Conservation (phyloP, 2,113 vertebrate genomes). For the Lepus timidus region DNA sequence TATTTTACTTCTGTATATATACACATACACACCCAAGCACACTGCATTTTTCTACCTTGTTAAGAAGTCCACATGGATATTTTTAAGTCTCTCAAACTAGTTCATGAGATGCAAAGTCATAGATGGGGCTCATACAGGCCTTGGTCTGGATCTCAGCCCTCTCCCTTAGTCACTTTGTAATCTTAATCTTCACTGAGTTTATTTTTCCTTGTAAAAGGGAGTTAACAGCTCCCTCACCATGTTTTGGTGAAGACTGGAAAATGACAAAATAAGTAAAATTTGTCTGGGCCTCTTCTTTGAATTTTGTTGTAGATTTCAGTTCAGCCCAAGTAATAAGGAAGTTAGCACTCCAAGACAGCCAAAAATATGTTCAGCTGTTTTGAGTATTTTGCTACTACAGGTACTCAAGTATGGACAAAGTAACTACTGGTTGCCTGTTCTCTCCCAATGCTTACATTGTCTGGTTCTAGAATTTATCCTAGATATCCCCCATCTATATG, state of each 20-base stretch:
- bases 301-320: background rate
- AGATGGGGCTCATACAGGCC: background rate
- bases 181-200: background rate
- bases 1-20: too few relatives aligned
- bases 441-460: background rate
- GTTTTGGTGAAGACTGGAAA: background rate
- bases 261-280: background rate
- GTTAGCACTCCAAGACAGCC: background rate
- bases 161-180: background rate
- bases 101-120: background rate
- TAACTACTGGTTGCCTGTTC: background rate
- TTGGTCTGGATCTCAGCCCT: too few relatives aligned
- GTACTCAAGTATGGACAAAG: background rate
- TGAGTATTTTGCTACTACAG: background rate
- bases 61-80: background rate
- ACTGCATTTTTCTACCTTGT: fast-evolving
- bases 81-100: background rate
- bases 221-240: background rate
- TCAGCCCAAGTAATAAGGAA: background rate
- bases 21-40: background rate
- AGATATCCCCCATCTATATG: background rate
- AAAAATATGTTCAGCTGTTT: background rate
- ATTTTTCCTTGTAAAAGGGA: background rate
- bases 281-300: background rate
- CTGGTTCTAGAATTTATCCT: background rate